phyloP scores from a whole-genome alignment of 1,140 invertebrate species.

The Epicauta chinensis region DNA sequence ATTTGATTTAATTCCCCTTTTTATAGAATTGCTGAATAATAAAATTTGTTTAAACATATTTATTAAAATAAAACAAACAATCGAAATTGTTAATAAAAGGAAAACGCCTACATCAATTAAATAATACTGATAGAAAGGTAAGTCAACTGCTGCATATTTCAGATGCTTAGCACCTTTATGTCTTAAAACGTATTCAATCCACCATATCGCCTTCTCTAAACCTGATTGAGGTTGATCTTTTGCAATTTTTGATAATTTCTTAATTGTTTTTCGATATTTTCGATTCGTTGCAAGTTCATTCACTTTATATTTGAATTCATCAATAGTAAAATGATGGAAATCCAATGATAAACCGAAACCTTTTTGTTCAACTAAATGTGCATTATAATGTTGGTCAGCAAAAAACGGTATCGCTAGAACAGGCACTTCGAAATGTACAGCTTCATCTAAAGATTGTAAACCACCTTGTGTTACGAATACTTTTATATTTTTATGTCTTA shows the following conservation, averaged over 20 bases:
- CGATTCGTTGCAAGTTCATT: conserved; percentile 21
- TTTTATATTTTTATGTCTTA: conserved; percentile 50
- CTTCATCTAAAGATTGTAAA: conserved; percentile 47
- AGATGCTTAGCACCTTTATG: conserved; percentile 47
- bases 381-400: conserved; percentile 39
- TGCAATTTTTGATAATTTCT: conserved; percentile 31
- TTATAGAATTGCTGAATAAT: neutral
- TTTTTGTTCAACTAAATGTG: conserved; percentile 20
- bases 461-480: conserved; percentile 52
- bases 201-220: conserved; percentile 46
- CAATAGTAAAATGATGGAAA: conserved; percentile 17
- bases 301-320: conserved; percentile 25
- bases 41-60: conserved; percentile 4
- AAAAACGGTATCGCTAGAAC: conserved; percentile 45
- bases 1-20: too few species aligned
- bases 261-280: conserved; percentile 39
- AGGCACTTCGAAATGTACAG: conserved; percentile 46
- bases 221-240: conserved; percentile 43
- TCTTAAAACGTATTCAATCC: conserved; percentile 52
- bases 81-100: neutral
- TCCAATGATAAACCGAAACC: conserved; percentile 31
- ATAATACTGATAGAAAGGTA: conserved; percentile 37
- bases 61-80: neutral
- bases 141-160: conserved; percentile 35
- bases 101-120: conserved; percentile 28